A percentile compares a stretch with the other conserved stretches of the same genome.
phyloP scores from a whole-genome alignment of 2,888 invertebrate genomes.

The Augochlorella aurata region DNA sequence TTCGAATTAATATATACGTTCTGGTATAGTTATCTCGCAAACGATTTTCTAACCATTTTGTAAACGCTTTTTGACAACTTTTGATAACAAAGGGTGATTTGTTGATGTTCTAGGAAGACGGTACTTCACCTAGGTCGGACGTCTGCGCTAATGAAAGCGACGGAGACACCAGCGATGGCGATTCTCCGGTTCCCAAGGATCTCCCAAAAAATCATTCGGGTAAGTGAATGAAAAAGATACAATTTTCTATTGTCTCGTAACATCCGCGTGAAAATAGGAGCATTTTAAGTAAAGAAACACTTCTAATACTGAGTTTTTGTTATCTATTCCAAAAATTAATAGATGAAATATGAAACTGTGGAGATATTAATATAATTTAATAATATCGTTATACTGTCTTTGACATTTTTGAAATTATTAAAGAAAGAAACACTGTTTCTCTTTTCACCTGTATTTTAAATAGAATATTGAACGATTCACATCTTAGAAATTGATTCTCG shows the following conservation, averaged over 20 bases:
- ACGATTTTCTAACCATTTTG: not conserved
- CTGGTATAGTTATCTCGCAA: not conserved
- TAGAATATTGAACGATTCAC: not conserved
- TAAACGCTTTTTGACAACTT: not conserved
- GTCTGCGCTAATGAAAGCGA: conserved; percentile 79
- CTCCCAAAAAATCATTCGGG: conserved; percentile 77
- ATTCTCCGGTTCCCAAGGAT: conserved; percentile 78
- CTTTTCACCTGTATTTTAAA: too few relatives aligned
- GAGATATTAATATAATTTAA: too few relatives aligned
- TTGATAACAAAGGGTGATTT: conserved; percentile 11
- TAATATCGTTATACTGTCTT: too few relatives aligned
- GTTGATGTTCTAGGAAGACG: conserved; percentile 76
- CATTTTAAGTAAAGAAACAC: not conserved
- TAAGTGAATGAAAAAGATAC: conserved; percentile 46
- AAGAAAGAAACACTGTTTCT: too few relatives aligned
- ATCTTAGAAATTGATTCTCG: not conserved
- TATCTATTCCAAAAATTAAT: too few relatives aligned
- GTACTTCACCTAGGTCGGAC: conserved; percentile 78
- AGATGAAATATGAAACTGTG: too few relatives aligned
- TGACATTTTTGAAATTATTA: too few relatives aligned
- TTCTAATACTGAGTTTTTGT: too few relatives aligned
- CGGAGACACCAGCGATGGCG: conserved; percentile 79
- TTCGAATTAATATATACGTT: not conserved
- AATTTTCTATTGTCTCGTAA: not conserved
- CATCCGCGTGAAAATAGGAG: not conserved